These are phyloP conservation scores for Aeoliscus strigatus DNA, from an alignment of 2,797 vertebrate species.

Conservation along the genomic window DNA sequence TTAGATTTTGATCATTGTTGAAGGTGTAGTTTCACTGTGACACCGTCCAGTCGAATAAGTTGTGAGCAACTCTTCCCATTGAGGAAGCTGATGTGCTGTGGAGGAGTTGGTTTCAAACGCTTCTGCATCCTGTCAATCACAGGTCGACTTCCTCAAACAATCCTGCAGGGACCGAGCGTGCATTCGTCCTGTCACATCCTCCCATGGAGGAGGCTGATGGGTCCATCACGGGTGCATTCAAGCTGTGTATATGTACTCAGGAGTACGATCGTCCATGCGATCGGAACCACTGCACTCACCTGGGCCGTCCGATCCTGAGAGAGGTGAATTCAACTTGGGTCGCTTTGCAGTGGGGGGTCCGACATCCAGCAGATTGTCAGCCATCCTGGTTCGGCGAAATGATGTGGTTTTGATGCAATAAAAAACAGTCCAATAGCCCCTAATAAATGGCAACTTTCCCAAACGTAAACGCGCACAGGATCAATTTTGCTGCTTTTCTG, in stretches of 20 bases:
- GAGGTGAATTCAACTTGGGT: constrained; percentile 93
- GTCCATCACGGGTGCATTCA: too few relatives aligned
- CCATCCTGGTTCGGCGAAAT: constrained; percentile 74
- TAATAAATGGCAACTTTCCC: constrained; percentile 38
- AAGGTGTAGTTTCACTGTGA: neutral
- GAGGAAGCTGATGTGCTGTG: neutral
- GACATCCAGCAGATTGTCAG: constrained; percentile 94
- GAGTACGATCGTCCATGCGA: too few relatives aligned
- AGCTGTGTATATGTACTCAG: too few relatives aligned
- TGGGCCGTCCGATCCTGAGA: constrained; percentile 88
- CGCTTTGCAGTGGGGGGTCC: constrained; percentile 94
- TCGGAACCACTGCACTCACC: constrained; percentile 82
- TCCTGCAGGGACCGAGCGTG: constrained; percentile 5
- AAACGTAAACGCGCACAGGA: constrained; percentile 32
- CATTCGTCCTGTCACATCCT: constrained; percentile 18
- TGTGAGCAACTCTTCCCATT: neutral
- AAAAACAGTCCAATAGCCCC: constrained; percentile 31
- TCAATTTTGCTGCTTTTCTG: constrained; percentile 41
- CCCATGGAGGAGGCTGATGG: constrained; percentile 5
- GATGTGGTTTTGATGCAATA: constrained; percentile 27
- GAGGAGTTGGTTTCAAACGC: neutral
- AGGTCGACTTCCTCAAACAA: constrained; percentile 1
- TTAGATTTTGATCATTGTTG: too few relatives aligned
- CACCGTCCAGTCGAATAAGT: constrained; percentile 1
- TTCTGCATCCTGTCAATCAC: neutral